Percentiles rank a stretch among this genome's conserved stretches.
Conservation (phyloP, 1,140 invertebrate species). For the Goniozus legneri region DNA sequence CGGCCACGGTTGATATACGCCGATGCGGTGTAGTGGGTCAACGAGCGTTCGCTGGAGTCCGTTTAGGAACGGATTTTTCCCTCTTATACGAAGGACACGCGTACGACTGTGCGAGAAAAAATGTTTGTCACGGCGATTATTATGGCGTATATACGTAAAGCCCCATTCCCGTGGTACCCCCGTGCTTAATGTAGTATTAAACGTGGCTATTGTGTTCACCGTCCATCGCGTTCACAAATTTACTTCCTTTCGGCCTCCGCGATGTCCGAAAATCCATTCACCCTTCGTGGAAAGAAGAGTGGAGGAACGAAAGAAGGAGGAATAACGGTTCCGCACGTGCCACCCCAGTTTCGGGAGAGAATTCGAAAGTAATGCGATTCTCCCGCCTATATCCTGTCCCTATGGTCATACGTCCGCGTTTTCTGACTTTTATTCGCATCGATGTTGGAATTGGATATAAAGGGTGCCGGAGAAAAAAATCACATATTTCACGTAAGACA, state of each 20-base stretch:
- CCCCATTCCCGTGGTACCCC: too few species aligned
- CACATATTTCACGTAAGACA: constrained; percentile 6
- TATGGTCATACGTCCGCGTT: constrained; percentile 13
- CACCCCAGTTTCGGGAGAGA: constrained; percentile 14
- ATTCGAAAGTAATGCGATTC: constrained; percentile 31
- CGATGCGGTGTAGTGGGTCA: too few species aligned
- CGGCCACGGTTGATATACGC: too few species aligned
- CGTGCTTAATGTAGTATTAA: constrained; percentile 47
- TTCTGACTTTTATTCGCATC: constrained; percentile 9
- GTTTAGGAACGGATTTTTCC: too few species aligned
- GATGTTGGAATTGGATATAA: not conserved
- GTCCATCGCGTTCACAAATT: constrained; percentile 41
- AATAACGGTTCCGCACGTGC: constrained; percentile 23
- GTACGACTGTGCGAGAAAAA: too few species aligned
- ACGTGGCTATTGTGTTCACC: constrained; percentile 37
- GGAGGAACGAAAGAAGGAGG: constrained; percentile 12
- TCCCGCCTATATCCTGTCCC: constrained; percentile 6
- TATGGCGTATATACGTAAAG: constrained; percentile 12
- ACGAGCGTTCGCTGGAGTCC: too few species aligned
- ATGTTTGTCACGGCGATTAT: constrained; percentile 26
- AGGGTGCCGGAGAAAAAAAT: constrained; percentile 12
- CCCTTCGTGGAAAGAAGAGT: constrained; percentile 1
- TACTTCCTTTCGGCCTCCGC: constrained; percentile 30
- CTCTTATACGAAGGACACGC: too few species aligned
- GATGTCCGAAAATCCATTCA: constrained; percentile 8